Evolutionary conservation across 2,113 vertebrate genomes (phyloP), one percentile per base, ranked within the genome.

Genomic region (Aythya baeri): DNA sequence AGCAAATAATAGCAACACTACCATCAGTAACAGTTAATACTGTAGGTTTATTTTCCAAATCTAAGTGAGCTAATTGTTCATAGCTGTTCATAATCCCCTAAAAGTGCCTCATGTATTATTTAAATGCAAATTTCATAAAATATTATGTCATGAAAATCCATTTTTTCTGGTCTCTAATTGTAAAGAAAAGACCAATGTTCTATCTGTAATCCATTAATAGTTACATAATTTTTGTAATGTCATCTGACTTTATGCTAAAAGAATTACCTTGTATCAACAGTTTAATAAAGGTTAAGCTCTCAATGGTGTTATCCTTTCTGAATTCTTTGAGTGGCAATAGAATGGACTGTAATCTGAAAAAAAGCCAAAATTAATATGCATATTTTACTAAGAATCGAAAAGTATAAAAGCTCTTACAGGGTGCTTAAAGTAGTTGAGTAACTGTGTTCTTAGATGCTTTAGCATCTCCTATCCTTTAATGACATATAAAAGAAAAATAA

Each of bases 281-380:
- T 76, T 92, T 82, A 91, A 89, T 94, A 91, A 94, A 95, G 77
- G 66, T 84, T 94, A 91, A 89, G n/a, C 85, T 93, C 44, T 81
- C 65, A 61, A 2, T 66, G 22, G 9, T 66, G 31, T 90, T 82
- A 79, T n/a, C 31, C 66, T 55, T 17, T 81, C 85, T 91, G 63
- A 91, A 74, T 85, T 36, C 27, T 91, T 86, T 73, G 75, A 86
- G 86, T 72, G 52, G 38, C 50, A 92, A 55, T 88, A 76, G 83
- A 92, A 52, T 65, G 27, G 82, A 22, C 55, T 73, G 2, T 50
- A 34, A 27, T 78, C 43, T 88, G 57, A 91, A 59, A 11, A 31
- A 32, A 75, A 77, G 66, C 81, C 54, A 87, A 87, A 89, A 85
- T 78, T 71, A 88, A 49, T 81, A 43, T 54, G 31, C 61, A 29